These are phyloP conservation scores for Sebastes diaconus DNA, from an alignment of 2,797 vertebrate genomes.

Conservation along the genomic window DNA sequence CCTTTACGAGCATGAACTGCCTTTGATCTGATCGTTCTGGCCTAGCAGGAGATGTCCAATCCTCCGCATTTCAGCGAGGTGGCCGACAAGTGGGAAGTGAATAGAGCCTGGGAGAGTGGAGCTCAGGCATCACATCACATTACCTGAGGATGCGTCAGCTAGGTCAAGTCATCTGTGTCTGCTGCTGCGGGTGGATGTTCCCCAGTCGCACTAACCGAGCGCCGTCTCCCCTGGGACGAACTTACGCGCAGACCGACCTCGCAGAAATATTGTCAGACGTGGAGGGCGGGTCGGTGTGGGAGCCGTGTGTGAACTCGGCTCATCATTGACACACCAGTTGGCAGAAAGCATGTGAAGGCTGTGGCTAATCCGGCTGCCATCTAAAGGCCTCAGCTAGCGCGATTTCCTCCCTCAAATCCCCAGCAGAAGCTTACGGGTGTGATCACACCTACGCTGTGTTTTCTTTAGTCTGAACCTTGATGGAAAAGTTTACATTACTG, in stretches of 20 bases:
- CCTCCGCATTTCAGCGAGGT: conserved; percentile 43
- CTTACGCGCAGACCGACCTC: not conserved
- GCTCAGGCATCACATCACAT: conserved; percentile 64
- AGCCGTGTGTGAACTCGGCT: conserved; percentile 32
- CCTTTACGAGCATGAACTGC: conserved; percentile 16
- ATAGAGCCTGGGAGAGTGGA: conserved; percentile 23
- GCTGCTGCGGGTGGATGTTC: conserved; percentile 44
- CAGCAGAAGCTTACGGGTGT: conserved; percentile 32
- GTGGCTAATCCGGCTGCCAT: conserved; percentile 45
- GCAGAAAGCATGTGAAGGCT: conserved; percentile 36
- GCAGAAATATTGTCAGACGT: conserved; percentile 39
- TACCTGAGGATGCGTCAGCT: conserved; percentile 55
- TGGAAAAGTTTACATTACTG: conserved; percentile 40
- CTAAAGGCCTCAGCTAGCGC: not conserved
- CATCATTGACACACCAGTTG: conserved; percentile 42
- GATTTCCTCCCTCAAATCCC: conserved; percentile 40
- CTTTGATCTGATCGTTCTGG: conserved; percentile 47
- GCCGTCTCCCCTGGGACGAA: conserved; percentile 44
- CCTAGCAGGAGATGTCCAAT: conserved; percentile 40
- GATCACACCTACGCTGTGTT: conserved; percentile 53
- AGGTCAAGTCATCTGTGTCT: conserved; percentile 60
- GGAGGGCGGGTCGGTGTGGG: conserved; percentile 4
- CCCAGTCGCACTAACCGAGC: conserved; percentile 34
- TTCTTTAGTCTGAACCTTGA: conserved; percentile 6
- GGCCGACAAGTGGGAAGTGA: conserved; percentile 35